These are phyloP conservation scores for Elachura formosa DNA, from an alignment of 2,113 vertebrate species.

Conservation along the genomic window DNA sequence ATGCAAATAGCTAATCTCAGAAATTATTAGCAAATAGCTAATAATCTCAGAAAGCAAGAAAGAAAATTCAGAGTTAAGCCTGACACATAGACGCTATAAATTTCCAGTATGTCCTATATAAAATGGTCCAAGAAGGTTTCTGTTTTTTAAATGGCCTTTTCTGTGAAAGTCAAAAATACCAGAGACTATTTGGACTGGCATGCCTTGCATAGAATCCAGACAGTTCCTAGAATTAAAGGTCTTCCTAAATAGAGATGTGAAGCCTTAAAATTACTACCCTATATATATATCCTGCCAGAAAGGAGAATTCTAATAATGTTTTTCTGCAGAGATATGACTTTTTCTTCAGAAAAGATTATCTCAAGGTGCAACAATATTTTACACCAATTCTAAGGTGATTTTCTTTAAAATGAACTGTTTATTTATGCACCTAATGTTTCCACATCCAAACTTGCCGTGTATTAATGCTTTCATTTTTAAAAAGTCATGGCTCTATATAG, in stretches of 20 bases:
- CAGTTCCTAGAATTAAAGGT: not conserved
- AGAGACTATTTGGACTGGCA: not conserved
- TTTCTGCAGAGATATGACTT: not conserved
- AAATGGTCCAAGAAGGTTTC: not conserved
- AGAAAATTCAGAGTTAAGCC: conserved; percentile 35
- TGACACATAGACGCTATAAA: not conserved
- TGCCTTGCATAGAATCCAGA: not conserved
- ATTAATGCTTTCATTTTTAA: not conserved
- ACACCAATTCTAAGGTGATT: not conserved
- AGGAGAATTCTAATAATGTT: not conserved
- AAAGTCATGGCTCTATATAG: not conserved
- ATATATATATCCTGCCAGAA: not conserved
- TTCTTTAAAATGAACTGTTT: not conserved
- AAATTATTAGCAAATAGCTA: not conserved
- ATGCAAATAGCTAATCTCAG: conserved; percentile 43
- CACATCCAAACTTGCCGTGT: not conserved
- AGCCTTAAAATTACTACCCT: not conserved
- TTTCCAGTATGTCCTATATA: not conserved
- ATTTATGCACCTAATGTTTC: not conserved
- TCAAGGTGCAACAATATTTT: not conserved
- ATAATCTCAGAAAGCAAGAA: conserved; percentile 26
- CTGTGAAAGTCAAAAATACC: not conserved
- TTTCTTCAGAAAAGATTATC: not conserved
- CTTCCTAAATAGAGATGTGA: not conserved
- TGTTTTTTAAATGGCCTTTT: not conserved